Conservation (phyloP, 2,888 invertebrate species). For the Thera obeliscata region DNA sequence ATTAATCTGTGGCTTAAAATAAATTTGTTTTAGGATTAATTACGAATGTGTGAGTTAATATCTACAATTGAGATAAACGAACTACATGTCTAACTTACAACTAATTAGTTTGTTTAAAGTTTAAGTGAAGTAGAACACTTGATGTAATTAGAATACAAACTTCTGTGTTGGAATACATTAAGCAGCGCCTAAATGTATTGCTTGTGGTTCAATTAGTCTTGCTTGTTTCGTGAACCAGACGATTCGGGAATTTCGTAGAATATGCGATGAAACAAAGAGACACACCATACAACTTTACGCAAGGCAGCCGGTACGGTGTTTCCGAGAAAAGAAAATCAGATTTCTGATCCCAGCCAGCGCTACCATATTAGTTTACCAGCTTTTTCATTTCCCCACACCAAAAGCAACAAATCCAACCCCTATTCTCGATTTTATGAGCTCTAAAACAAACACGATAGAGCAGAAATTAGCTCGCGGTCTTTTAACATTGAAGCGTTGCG, state of each 20-base stretch:
- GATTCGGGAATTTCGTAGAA: slow-evolving; percentile 39
- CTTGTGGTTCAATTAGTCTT: slow-evolving; percentile 28
- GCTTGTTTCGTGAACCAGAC: slow-evolving; percentile 22
- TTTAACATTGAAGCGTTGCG: slow-evolving; percentile 58
- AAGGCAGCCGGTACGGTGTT: slow-evolving; percentile 52
- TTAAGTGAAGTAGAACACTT: slow-evolving; percentile 32
- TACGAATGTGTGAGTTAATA: slow-evolving; percentile 30
- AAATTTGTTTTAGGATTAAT: slow-evolving; percentile 32
- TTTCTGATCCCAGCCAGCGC: slow-evolving; percentile 66
- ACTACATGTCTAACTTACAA: slow-evolving; percentile 27
- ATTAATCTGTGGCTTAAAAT: slow-evolving; percentile 22
- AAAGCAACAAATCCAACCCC: slow-evolving; percentile 50
- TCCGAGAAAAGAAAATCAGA: slow-evolving; percentile 74
- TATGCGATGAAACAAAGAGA: slow-evolving; percentile 38
- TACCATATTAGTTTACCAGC: slow-evolving; percentile 76
- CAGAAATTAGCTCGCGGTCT: slow-evolving; percentile 58
- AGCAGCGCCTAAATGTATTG: slow-evolving; percentile 27
- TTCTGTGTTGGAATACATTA: slow-evolving; percentile 30
- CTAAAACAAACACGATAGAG: slow-evolving; percentile 54
- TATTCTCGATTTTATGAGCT: slow-evolving; percentile 50
- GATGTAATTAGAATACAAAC: slow-evolving; percentile 33
- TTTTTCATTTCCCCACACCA: slow-evolving; percentile 55
- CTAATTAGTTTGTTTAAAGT: slow-evolving; percentile 35
- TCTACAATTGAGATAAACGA: slow-evolving; percentile 30
- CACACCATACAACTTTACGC: slow-evolving; percentile 44